Percentiles rank a stretch among this genome's conserved stretches.
Evolutionary conservation across 2,888 invertebrate species (phyloP).

Genomic region (Tetanocera ferruginea): DNA sequence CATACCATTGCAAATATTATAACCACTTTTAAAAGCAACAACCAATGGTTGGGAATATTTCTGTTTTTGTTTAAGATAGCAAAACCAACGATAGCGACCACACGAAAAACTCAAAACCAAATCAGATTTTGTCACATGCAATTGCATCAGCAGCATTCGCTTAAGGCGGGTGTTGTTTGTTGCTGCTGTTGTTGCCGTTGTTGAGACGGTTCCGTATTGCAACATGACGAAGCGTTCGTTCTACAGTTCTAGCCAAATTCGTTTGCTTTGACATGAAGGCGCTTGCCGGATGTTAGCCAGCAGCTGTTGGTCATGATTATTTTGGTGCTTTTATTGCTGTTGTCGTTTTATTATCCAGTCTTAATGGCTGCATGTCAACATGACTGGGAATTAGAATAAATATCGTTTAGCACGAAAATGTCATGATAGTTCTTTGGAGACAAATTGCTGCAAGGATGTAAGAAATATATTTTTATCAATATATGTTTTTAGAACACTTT

Average conservation of each 20-base stretch:
- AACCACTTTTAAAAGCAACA: not conserved
- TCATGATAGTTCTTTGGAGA: no score
- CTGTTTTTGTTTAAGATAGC: not conserved
- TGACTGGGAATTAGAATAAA: no score
- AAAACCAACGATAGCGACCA: slow-evolving; percentile 14
- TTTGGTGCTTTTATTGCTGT: not conserved
- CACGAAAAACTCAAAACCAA: slow-evolving; percentile 11
- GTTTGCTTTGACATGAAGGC: not conserved
- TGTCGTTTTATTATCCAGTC: no score
- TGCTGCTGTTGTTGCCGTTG: not conserved
- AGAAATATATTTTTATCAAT: no score
- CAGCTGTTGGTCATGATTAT: not conserved
- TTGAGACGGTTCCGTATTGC: not conserved
- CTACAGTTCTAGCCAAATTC: not conserved
- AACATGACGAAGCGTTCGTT: not conserved
- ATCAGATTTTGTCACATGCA: slow-evolving; percentile 34
- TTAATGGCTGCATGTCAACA: no score
- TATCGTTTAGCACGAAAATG: no score
- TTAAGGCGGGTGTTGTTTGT: not conserved
- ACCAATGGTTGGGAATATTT: slow-evolving; percentile 21
- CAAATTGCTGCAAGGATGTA: no score
- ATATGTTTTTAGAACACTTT: no score
- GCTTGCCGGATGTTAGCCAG: not conserved
- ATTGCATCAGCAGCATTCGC: slow-evolving; percentile 21
- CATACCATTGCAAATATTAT: slow-evolving; percentile 5